Conservation (phyloP, 2,113 vertebrate genomes). For the Lampris incognitus region DNA sequence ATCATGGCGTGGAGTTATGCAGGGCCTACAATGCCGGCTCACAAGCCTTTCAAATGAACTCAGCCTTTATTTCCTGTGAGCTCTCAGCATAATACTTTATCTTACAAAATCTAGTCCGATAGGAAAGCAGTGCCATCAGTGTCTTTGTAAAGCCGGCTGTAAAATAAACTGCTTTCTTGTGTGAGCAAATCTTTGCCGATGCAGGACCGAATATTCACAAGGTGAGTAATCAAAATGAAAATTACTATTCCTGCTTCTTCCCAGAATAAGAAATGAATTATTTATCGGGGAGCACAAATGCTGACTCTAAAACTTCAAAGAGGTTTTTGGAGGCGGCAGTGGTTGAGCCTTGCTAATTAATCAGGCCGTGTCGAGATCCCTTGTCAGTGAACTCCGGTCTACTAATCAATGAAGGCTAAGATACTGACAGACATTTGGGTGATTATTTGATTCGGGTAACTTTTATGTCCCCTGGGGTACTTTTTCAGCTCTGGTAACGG, state of each 20-base stretch:
- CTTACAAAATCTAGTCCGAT: not conserved
- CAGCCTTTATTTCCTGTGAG: slow-evolving; percentile 5
- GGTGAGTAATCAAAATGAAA: slow-evolving; percentile 49
- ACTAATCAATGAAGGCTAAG: slow-evolving; percentile 26
- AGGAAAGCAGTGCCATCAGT: slow-evolving; percentile 1
- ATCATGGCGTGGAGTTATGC: not conserved
- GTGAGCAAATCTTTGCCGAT: slow-evolving; percentile 28
- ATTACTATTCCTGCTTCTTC: slow-evolving; percentile 14
- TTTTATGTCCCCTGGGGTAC: no score
- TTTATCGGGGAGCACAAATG: slow-evolving; percentile 60
- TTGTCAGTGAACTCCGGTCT: slow-evolving; percentile 13
- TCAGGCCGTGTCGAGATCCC: slow-evolving; percentile 33
- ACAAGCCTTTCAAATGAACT: slow-evolving; percentile 11
- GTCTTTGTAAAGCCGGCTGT: slow-evolving; percentile 28
- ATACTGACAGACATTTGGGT: not conserved
- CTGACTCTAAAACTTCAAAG: slow-evolving; percentile 66
- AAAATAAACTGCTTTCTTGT: slow-evolving; percentile 34
- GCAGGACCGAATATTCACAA: slow-evolving; percentile 2
- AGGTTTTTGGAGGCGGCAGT: slow-evolving; percentile 31
- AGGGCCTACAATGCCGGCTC: not conserved
- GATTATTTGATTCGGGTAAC: no score
- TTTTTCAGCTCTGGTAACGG: no score
- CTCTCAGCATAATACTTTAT: slow-evolving; percentile 6
- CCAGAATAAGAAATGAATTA: slow-evolving; percentile 54
- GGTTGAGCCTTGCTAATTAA: slow-evolving; percentile 50